Conservation (phyloP, 2,113 vertebrate genomes). For the Gorilla gorilla region DNA sequence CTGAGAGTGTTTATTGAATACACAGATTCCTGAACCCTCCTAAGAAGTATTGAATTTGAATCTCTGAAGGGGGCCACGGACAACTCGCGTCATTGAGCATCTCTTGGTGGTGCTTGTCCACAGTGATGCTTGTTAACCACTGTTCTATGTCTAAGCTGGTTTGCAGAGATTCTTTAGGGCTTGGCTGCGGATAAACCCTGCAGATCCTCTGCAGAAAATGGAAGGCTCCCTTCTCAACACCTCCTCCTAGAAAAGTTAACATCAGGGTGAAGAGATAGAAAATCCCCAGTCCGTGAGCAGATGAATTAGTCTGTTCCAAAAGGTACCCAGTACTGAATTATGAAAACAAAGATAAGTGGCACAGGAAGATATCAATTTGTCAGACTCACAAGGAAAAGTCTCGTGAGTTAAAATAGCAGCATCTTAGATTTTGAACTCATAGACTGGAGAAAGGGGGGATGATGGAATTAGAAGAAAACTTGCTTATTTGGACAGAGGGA, state of each 20-base stretch:
- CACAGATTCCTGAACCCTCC: not conserved
- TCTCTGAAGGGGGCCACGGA: not conserved
- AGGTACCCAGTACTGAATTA: not conserved
- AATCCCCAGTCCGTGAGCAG: not conserved
- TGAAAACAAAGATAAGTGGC: not conserved
- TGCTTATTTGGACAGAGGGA: not conserved
- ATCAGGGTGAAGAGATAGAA: not conserved
- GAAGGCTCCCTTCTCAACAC: not conserved
- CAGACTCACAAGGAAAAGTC: not conserved
- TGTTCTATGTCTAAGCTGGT: not conserved
- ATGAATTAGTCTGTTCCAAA: not conserved
- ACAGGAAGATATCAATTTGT: not conserved
- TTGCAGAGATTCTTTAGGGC: not conserved
- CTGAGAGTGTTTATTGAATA: not conserved
- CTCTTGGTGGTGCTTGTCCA: not conserved
- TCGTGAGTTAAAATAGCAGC: not conserved
- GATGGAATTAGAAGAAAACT: not conserved
- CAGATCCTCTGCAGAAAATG: rapidly evolving
- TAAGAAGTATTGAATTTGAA: not conserved
- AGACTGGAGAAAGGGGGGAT: not conserved
- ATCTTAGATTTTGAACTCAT: not conserved
- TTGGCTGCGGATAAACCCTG: not conserved
- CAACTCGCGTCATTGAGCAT: not conserved
- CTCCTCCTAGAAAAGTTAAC: not conserved
- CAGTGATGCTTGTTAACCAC: not conserved